Evolutionary conservation across 2,113 vertebrate genomes (phyloP), one percentile per base, ranked within the genome.

Genomic region (Laterallus jamaicensis): DNA sequence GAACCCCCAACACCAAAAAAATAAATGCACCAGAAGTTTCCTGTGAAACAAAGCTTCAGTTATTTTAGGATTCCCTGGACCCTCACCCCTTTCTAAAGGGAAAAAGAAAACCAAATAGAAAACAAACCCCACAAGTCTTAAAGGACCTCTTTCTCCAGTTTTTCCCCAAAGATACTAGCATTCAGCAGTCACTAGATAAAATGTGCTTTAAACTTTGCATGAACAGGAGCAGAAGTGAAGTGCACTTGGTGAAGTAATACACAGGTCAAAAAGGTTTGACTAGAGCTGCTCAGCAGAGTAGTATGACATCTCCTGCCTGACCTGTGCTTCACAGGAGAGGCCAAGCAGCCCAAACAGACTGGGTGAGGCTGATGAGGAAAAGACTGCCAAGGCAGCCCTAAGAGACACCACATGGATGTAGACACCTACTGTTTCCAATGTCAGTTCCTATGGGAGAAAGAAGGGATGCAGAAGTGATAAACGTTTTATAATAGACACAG

Each of bases 1-100:
- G 3, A 3, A 1, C 1, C 7, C 21, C 9, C 32, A 35, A n/a
- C 32, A 24, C 12, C 10, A 49, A 37, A 26, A 28, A 8, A 49
- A 40, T 6, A 49, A 71, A 25, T 6, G n/a, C 12, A 55, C 8
- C 19, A 50, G 10, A 42, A 71, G 40, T 63, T 50, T 87, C 67
- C 66, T 52, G 47, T 69, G 82, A 90, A 82, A 68, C n/a, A 82
- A 49, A 28, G 9, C 8, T 5, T 28, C 15, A 47, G 11, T 67
- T 81, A 44, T 74, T 86, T 84, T 50, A 82, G 9, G 39, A 50
- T 19, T 84, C 19, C 18, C 12, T 63, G 71, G 29, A 1, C 59
- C 26, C 11, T 47, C 35, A 58, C 18, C 10, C 25, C 11, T 47
- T 81, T 64, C 40, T 11, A 14, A 59, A 75, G 67, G 7, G 2